Percentiles rank a stretch among this genome's conserved stretches.
phyloP scores from a whole-genome alignment of 2,888 invertebrate species.

The Coecobrya sp. region DNA sequence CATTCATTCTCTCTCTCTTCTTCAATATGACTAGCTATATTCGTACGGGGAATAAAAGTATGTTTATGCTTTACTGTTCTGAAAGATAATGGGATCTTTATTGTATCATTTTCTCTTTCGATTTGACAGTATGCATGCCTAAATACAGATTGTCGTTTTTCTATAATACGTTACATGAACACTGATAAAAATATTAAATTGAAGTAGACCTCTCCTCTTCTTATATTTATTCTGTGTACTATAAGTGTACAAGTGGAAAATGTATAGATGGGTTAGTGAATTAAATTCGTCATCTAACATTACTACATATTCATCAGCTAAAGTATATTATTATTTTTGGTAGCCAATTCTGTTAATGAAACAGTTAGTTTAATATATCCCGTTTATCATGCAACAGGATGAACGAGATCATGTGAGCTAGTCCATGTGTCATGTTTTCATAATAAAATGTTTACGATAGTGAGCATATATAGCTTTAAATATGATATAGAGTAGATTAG shows the following conservation, averaged over 20 bases:
- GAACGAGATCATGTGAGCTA: too few species aligned
- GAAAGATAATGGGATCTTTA: constrained; percentile 70
- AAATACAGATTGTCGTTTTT: not conserved
- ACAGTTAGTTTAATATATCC: not conserved
- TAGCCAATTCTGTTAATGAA: not conserved
- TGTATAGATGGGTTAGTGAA: too few species aligned
- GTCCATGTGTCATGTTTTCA: too few species aligned
- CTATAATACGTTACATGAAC: not conserved
- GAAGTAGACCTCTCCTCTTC: not conserved
- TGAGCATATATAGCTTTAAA: too few species aligned
- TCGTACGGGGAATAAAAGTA: constrained; percentile 34
- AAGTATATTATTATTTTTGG: not conserved
- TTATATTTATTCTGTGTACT: not conserved
- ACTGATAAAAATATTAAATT: not conserved
- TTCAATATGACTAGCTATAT: constrained; percentile 17
- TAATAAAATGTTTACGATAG: too few species aligned
- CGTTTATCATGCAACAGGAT: not conserved
- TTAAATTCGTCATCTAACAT: too few species aligned
- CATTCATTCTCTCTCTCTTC: constrained; percentile 40
- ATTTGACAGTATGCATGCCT: not conserved
- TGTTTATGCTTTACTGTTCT: constrained; percentile 67
- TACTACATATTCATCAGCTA: not conserved
- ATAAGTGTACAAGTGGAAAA: too few species aligned
- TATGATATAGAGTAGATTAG: too few species aligned
- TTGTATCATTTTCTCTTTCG: constrained; percentile 42